Base-by-base conservation (phyloP, 2,797 vertebrate species). In the Pelodytes ibericus region DNA sequence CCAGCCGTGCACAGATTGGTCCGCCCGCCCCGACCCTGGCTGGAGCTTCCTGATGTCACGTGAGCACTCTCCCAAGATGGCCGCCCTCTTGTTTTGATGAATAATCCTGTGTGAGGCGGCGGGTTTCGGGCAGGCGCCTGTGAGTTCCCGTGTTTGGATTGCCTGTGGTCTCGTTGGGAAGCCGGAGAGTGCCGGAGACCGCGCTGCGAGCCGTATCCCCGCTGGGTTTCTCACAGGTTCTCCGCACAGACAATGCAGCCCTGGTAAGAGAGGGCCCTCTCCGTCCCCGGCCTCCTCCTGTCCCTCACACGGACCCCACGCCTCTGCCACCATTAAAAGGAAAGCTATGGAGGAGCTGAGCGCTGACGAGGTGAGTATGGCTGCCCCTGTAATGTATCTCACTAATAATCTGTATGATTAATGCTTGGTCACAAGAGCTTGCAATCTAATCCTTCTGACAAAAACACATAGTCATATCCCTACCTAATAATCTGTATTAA, bases 281-380 rank as follows among this genome's bases (percentile, higher is more conserved):
- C 29, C 39, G 73, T 18, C 66, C 39, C 41, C 29, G 57, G 41
- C 27, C 24, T 36, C 11, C 30, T 59, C 61, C 49, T 36, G 24
- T 31, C 36, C 58, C 31, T 25, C 18, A 24, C 41, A 33, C 24
- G 62, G 62, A 59, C 64, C 73, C 64, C 49, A 2, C 15, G 51
- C 56, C 24, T 22, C 69, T 66, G 61, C n/a, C 69, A 72, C 69
- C 69, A 72, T 72, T 77, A 72, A 77, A 71, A 77, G 75, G 20
- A 72, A 58, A 72, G 70, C 8, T 53, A 77, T 77, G 75, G 75
- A 77, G 75, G 75, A 77, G 75, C 69, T 77, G 69, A 77, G 75
- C 69, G 75, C 75, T 77, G 75, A 77, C 56, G 75, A 77, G 75
- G 75, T 77, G 61, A 72, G 75, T 20, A 31, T 9, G 3, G n/a